phyloP scores from a whole-genome alignment of 64 coral and sea anemone genomes.

The Stichodactyla mertensii region DNA sequence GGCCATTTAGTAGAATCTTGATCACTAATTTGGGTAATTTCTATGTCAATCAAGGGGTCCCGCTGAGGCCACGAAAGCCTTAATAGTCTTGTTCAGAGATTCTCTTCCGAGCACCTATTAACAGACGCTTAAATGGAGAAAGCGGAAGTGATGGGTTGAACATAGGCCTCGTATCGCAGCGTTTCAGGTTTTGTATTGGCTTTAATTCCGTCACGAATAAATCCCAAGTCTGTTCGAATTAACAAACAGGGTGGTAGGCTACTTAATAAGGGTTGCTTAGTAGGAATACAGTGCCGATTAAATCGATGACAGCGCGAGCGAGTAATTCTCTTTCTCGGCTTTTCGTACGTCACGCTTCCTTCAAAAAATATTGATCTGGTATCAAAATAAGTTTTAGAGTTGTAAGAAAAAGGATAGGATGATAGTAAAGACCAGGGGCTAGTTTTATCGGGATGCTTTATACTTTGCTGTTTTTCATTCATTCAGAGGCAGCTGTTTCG shows the following conservation, averaged over 20 bases:
- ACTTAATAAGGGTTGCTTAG: background rate
- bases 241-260: background rate
- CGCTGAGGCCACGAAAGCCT: slow-evolving; percentile 28
- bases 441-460: background rate
- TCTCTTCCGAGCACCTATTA: slow-evolving; percentile 37
- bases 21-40: slow-evolving; percentile 91
- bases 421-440: background rate
- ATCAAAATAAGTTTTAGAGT: background rate
- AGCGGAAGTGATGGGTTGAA: slow-evolving; percentile 21
- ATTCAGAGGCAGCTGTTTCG: background rate
- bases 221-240: background rate
- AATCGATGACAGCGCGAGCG: background rate
- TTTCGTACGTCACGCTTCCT: background rate
- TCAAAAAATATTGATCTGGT: background rate
- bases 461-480: background rate
- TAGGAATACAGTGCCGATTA: background rate
- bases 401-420: background rate
- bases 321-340: background rate
- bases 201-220: background rate
- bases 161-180: slow-evolving; percentile 25
- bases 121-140: slow-evolving; percentile 51
- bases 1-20: slow-evolving; percentile 75
- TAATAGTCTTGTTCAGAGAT: slow-evolving; percentile 31
- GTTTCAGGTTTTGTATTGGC: background rate
- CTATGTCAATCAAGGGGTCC: slow-evolving; percentile 88